Evolutionary conservation across 2,888 invertebrate genomes (phyloP), one percentile per base, ranked within the genome.

Genomic region (Lasioglossum lativentre): DNA sequence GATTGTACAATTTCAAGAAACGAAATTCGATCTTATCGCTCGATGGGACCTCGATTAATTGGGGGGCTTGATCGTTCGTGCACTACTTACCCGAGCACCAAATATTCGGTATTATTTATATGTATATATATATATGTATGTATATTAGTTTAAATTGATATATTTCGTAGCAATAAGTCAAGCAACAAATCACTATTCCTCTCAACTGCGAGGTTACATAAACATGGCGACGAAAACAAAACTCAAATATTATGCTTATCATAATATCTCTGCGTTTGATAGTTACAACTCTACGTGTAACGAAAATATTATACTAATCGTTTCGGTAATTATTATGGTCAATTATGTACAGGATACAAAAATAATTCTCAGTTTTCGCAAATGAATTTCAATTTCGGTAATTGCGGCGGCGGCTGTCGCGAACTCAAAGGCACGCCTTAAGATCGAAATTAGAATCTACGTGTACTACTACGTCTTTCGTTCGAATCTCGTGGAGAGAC

Each of bases 31-130:
- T 70, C 38, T n/a, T 47, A 73, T 63, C 45, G 34, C 38, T 74
- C 77, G 77, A 47, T 80, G 71, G 52, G 42, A 59, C 34, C 42
- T 77, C 56, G 30, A 73, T 47, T 52, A 63, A 78, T 6, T 19
- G 34, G 34, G 70, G 70, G n/a, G 12, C 34, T 59, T n/a, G 23
- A 52, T 30, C 42, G 10, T 30, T 27, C 14, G 30, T 56, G 12
- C 42, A 19, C 27, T 79, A 73, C 38, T 40, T 79, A 73, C 12
- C n/a, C n/a, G 38, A 47, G 70, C 45, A n/a, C 47, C 70, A 40
- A 47, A 34, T 79, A 80, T 80, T 59, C 34, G 16, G 5, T 42
- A 27, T 72, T 47, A 23, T 71, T 16, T 16, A 23, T 10, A n/a
- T 56, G 3, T 34, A 34, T 34, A 34, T 34, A 34, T 34, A 34